These are phyloP conservation scores for Adelphocoris suturalis DNA, from an alignment of 2,888 invertebrate species.

Conservation along the genomic window DNA sequence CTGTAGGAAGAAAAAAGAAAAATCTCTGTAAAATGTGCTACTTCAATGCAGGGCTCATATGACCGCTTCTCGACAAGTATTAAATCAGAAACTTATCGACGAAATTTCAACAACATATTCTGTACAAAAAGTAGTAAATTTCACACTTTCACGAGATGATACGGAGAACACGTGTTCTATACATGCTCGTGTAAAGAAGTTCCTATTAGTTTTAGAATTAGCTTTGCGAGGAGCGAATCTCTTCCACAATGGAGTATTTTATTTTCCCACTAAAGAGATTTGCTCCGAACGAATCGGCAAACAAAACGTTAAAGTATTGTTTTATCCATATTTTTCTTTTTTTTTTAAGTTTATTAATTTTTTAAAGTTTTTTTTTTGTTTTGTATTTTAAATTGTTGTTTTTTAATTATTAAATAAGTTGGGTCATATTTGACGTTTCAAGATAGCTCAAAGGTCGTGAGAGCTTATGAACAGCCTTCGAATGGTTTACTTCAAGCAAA, in stretches of 20 bases:
- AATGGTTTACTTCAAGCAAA: no score
- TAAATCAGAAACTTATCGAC: no score
- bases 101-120: neutral
- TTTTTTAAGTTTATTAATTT: neutral
- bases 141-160: neutral
- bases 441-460: no score
- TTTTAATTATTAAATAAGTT: neutral
- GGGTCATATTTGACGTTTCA: neutral
- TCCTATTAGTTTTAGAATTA: slow-evolving; percentile 49
- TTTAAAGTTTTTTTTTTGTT: neutral
- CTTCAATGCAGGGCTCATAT: no score
- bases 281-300: slow-evolving; percentile 54
- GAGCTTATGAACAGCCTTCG: no score
- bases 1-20: no score
- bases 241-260: neutral
- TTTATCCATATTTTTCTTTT: neutral
- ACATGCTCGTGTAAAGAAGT: neutral
- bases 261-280: neutral
- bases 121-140: slow-evolving; percentile 17
- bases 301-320: slow-evolving; percentile 10
- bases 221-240: slow-evolving; percentile 52
- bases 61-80: no score
- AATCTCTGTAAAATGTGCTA: no score
- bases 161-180: neutral
- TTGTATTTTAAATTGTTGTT: neutral